A percentile compares a stretch with the other conserved stretches of the same genome.
Evolutionary conservation across 2,797 vertebrate genomes (phyloP).

Genomic region (Nyctalus aviator): DNA sequence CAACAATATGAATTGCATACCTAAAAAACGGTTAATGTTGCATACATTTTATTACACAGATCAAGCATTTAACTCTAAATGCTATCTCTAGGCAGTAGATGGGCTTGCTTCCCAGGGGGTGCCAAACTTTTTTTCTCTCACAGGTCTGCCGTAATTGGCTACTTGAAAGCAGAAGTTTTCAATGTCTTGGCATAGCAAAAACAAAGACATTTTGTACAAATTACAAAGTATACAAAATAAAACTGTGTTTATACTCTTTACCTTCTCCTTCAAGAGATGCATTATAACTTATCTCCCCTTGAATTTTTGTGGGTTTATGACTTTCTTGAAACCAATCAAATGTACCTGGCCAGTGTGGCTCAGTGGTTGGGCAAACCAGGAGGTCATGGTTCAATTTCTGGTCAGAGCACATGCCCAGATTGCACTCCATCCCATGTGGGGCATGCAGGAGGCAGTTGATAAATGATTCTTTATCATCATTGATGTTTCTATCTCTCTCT

Average conservation of each 20-base stretch:
- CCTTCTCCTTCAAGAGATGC: neutral
- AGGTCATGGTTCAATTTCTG: too few relatives aligned
- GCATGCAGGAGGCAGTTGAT: too few relatives aligned
- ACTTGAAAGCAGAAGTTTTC: neutral
- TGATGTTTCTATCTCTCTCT: too few relatives aligned
- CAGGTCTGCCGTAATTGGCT: neutral
- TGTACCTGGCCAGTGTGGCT: neutral
- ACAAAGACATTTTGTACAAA: neutral
- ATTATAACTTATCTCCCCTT: neutral
- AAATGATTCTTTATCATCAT: too few relatives aligned
- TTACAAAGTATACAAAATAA: conserved; percentile 8
- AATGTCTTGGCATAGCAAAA: neutral
- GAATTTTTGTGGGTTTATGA: neutral
- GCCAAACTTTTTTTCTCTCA: neutral
- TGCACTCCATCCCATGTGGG: too few relatives aligned
- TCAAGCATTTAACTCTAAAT: neutral
- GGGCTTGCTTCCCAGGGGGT: neutral
- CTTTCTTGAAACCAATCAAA: neutral
- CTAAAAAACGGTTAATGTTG: neutral
- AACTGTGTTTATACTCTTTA: neutral
- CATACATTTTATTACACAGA: neutral
- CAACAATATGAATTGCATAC: neutral
- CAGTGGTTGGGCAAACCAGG: too few relatives aligned
- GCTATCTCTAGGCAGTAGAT: neutral
- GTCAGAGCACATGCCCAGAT: too few relatives aligned